phyloP scores from a whole-genome alignment of 1,140 invertebrate species.

The Colletes gigas region DNA sequence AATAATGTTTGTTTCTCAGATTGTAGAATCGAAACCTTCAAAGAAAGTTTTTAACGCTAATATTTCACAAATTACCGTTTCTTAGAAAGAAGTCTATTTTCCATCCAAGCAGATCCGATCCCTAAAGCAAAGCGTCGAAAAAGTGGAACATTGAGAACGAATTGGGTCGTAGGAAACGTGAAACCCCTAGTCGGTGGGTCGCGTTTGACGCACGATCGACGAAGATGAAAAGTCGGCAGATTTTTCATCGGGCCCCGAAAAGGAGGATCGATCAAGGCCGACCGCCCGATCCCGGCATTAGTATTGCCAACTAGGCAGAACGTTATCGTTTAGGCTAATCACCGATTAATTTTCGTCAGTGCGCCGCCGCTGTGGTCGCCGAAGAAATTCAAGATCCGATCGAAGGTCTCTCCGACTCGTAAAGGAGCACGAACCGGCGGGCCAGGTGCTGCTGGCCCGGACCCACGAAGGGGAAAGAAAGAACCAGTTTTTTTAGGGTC shows the following conservation, averaged over 20 bases:
- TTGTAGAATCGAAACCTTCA: no score
- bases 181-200: no score
- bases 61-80: no score
- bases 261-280: neutral
- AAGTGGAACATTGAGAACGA: neutral
- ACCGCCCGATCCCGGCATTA: neutral
- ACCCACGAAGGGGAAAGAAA: conserved; percentile 63
- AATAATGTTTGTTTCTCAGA: no score
- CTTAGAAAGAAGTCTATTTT: no score
- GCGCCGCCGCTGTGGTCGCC: conserved; percentile 6
- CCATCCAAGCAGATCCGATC: no score
- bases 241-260: neutral
- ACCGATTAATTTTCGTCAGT: conserved; percentile 58
- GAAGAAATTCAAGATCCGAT: conserved; percentile 66
- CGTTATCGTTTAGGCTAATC: conserved; percentile 61
- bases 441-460: conserved; percentile 61
- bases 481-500: conserved; percentile 67
- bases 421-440: conserved; percentile 55
- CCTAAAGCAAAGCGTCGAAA: no score
- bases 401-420: conserved; percentile 58
- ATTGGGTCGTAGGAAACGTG: neutral
- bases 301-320: conserved; percentile 30
- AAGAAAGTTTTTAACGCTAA: no score
- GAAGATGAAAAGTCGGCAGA: conserved; percentile 1
- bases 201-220: neutral